Evolutionary conservation across 1,140 invertebrate genomes (phyloP).

Genomic region (Spodoptera litura): DNA sequence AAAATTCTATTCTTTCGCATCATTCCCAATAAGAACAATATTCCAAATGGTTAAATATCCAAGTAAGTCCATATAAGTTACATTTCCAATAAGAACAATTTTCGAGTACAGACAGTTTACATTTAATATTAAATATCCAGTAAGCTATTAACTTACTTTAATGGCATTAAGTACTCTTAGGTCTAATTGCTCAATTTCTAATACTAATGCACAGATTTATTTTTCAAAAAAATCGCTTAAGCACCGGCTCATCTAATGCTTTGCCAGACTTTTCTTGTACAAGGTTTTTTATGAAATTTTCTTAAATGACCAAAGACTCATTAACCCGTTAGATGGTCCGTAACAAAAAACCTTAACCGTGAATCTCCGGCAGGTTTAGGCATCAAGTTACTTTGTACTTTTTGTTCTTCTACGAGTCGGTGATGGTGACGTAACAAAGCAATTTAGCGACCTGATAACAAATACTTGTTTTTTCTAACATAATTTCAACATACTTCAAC

Average conservation of each 20-base stretch:
- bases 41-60: too few species aligned
- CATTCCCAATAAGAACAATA: too few species aligned
- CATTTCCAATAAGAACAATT: too few species aligned
- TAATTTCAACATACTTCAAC: too few species aligned
- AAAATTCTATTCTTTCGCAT: too few species aligned
- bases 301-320: slow-evolving; percentile 17
- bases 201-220: slow-evolving; percentile 4
- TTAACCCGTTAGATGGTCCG: slow-evolving; percentile 37
- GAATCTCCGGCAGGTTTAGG: not conserved
- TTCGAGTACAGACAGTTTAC: too few species aligned
- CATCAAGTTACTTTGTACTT: not conserved
- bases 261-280: slow-evolving; percentile 33
- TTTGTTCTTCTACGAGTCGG: not conserved
- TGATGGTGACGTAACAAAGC: not conserved
- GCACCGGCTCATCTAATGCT: slow-evolving; percentile 16
- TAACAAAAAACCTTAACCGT: slow-evolving; percentile 35
- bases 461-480: too few species aligned
- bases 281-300: slow-evolving; percentile 3
- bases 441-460: too few species aligned
- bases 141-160: not conserved
- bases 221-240: slow-evolving; percentile 5
- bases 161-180: not conserved
- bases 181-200: slow-evolving; percentile 25
- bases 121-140: not conserved
- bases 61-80: too few species aligned